phyloP scores from a whole-genome alignment of 30 jellyfish, hydroid and myxozoan species.

The Chironex yamaguchii region DNA sequence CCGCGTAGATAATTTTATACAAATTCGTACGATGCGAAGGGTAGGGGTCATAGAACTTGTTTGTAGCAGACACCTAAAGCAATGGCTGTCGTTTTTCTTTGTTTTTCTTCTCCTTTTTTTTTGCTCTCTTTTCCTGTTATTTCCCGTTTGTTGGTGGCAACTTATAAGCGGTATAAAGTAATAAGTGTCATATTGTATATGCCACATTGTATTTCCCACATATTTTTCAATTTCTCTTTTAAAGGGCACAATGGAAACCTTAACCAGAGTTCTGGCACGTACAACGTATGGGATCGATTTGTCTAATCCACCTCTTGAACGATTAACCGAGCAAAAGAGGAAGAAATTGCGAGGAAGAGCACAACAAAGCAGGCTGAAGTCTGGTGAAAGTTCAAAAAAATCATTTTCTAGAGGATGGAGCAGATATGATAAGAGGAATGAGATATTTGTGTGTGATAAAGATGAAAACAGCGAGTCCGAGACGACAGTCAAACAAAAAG shows the following conservation, averaged over 20 bases:
- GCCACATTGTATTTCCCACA: background rate
- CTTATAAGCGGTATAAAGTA: too few species aligned
- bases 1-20: too few species aligned
- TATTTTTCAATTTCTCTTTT: background rate
- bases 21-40: too few species aligned
- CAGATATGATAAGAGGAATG: constrained; percentile 30
- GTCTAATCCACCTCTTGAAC: constrained; percentile 82
- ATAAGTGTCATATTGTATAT: background rate
- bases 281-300: constrained; percentile 89
- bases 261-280: constrained; percentile 89
- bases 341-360: constrained; percentile 85
- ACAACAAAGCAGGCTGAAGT: constrained; percentile 38
- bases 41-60: too few species aligned
- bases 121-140: background rate
- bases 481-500: too few species aligned
- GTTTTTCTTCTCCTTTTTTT: background rate
- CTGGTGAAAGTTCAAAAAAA: constrained; percentile 9
- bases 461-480: too few species aligned
- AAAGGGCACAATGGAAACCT: constrained; percentile 92
- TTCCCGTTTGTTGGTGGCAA: background rate
- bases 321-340: constrained; percentile 87
- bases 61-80: too few species aligned
- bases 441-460: background rate
- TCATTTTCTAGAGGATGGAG: constrained; percentile 94
- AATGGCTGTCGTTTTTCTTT: background rate